Evolutionary conservation across 2,888 invertebrate genomes (phyloP), one percentile per base, ranked within the genome.

Genomic region (Allacma fusca): DNA sequence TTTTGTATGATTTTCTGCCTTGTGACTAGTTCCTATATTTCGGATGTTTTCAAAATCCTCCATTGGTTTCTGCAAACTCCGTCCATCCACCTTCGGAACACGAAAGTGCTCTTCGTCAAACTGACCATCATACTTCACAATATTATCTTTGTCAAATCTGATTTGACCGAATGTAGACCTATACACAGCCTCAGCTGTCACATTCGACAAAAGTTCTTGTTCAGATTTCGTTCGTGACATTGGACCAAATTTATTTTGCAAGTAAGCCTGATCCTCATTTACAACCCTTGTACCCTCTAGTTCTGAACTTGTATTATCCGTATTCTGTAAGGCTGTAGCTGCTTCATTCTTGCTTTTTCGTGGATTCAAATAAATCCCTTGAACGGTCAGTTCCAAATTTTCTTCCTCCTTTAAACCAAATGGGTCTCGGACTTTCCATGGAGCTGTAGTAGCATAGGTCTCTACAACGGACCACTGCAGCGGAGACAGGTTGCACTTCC

Each of bases 111-210:
- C 24, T 21, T 44, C 62, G 34, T 79, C 76, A 67, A 57, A 79
- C 62, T 79, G 79, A 21, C 75, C 75, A 57, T 75, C 28, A 13
- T 62, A n/a, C 19, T 57, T 68, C 0, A 72, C 69, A 2, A 34
- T 12, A 70, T 81, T 81, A 21, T 80, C 78, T 0, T 21, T 28
- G 65, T 81, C 81, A 2, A 81, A 62, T 21, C 81, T 64, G 29
- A 81, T 75, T 16, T 40, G 40, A 23, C 81, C 81, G 75, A 75
- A 81, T 19, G 59, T 40, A 16, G 79, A 43, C 19, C 16, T 1
- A 28, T 64, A 59, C 40, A 78, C 59, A 29, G 59, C 28, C 28
- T 80, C 79, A 0, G 28, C 40, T 7, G 71, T 23, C 1, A n/a
- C 9, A 59, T 65, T 68, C n/a, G 34, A 19, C 5, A 5, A 28